Base-by-base conservation (phyloP, 2,888 invertebrate genomes). In the Aspidiotus destructor region DNA sequence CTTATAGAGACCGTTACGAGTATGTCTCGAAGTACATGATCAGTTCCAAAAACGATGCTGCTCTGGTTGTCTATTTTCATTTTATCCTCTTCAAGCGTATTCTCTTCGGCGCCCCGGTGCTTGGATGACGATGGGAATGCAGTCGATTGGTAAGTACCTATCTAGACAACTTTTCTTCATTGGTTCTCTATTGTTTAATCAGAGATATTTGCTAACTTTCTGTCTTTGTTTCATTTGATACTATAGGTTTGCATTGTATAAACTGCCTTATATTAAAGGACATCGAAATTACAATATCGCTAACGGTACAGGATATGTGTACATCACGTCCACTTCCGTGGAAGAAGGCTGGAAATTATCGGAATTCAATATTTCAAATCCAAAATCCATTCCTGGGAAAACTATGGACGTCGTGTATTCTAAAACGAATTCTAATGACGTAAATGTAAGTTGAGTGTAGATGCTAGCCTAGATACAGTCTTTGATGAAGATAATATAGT, bases 231-330 rank as follows among this genome's bases (percentile, higher is more conserved):
- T 28, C 28, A 28, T 28, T 28, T 28, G 28, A 28, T 28, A 28
- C 5, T 5, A n/a, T n/a, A 48, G 48, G 48, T 48, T 13, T 78
- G 86, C 89, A 73, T 79, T 87, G 41, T 92, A 92, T 77, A 93
- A 93, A 78, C 75, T 91, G 71, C 91, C 90, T 1, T 82, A 82
- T 73, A 80, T 84, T 73, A 80, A 81, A 64, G 77, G 81, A 70
- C 81, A 81, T 71, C 74, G 80, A 1, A 81, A 83, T 74, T 78
- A 80, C 0, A 74, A 82, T 16, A 79, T 84, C 69, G 80, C 80
- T 64, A 78, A 79, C 71, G 91, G 92, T 0, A 77, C 84, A 11
- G 85, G 84, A 1, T 90, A 90, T 74, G 79, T 86, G 75, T 87
- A 84, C 74, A 81, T 90, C 28, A 72, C 74, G 7, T 74, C 76